These are phyloP conservation scores for Picus viridis DNA, from an alignment of 2,797 vertebrate species.

Conservation along the genomic window DNA sequence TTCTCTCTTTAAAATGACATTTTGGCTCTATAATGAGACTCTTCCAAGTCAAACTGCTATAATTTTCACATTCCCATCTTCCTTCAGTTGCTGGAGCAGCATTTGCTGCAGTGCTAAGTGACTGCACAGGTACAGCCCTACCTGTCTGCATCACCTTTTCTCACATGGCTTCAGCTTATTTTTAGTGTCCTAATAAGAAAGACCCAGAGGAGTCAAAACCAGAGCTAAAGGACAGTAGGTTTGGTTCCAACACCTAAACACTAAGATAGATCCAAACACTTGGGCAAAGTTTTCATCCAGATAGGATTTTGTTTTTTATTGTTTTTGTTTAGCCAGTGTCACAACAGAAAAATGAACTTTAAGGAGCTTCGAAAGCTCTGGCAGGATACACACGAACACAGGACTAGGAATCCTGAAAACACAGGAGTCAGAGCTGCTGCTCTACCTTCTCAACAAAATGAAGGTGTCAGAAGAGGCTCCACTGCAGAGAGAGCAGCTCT, in stretches of 20 bases:
- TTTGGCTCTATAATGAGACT: neutral
- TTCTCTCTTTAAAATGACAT: neutral
- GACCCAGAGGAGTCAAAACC: accelerated
- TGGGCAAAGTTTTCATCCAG: neutral
- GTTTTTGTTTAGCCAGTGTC: neutral
- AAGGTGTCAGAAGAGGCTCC: neutral
- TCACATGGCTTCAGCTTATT: neutral
- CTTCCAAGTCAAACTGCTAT: neutral
- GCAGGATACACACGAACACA: accelerated
- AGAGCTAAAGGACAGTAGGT: accelerated
- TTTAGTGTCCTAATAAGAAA: neutral
- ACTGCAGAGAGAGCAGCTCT: neutral
- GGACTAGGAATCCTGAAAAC: neutral
- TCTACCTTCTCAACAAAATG: neutral
- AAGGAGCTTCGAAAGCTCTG: neutral
- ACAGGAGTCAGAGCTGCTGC: neutral
- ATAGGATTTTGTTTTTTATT: neutral
- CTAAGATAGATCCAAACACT: neutral
- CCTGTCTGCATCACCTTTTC: neutral
- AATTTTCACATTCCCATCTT: neutral
- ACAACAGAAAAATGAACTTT: neutral
- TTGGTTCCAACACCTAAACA: neutral
- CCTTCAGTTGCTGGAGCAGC: neutral
- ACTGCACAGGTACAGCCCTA: neutral
- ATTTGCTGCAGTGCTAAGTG: neutral